phyloP scores from a whole-genome alignment of 2,113 vertebrate genomes.

The Pelodiscus sinensis region DNA sequence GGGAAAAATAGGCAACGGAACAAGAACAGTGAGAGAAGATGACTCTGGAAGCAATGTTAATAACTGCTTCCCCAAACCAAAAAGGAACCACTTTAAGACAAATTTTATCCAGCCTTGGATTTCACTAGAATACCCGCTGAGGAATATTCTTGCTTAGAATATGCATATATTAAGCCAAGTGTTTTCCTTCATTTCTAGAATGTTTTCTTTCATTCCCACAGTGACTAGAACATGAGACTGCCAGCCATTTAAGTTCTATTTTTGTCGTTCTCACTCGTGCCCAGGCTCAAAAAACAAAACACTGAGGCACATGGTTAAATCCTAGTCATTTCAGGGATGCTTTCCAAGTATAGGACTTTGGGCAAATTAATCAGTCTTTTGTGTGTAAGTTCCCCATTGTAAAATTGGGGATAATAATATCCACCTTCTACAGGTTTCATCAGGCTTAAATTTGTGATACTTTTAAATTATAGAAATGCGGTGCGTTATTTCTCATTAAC shows the following conservation, averaged over 20 bases:
- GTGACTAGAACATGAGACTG: neutral
- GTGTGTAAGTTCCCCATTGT: neutral
- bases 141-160: slow-evolving; percentile 16
- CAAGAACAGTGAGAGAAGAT: slow-evolving; percentile 44
- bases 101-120: slow-evolving; percentile 34
- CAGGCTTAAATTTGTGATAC: neutral
- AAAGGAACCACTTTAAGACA: slow-evolving; percentile 37
- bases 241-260: slow-evolving; percentile 9
- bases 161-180: slow-evolving; percentile 14
- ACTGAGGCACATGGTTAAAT: slow-evolving; percentile 25
- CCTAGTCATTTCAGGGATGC: neutral
- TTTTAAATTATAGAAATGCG: neutral
- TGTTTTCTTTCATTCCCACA: neutral
- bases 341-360: slow-evolving; percentile 1
- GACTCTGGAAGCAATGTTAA: slow-evolving; percentile 43
- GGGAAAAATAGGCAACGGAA: slow-evolving; percentile 27
- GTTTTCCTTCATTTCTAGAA: neutral
- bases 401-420: neutral
- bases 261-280: neutral
- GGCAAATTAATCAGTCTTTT: neutral
- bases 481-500: neutral
- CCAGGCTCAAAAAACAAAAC: neutral
- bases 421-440: neutral
- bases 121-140: slow-evolving; percentile 36
- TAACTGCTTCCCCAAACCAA: slow-evolving; percentile 56